Conservation (phyloP, 2,888 invertebrate species). For the Phyllotreta cruciferae region DNA sequence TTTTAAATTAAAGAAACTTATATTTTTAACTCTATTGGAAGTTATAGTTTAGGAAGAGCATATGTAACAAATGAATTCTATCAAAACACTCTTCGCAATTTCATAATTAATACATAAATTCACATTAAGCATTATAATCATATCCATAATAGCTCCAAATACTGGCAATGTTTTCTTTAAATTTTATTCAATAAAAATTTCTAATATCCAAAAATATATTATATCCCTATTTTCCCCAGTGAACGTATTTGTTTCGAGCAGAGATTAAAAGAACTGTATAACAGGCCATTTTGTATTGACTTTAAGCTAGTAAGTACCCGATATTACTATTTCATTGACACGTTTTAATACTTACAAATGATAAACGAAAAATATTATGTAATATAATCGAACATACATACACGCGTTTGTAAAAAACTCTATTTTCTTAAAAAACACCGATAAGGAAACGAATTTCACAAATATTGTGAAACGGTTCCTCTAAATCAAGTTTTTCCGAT, state of each 20-base stretch:
- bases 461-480: not conserved
- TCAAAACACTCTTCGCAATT: too few relatives aligned
- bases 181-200: conserved; percentile 15
- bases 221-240: conserved; percentile 3
- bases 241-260: conserved; percentile 11
- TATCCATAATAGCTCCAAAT: conserved; percentile 2
- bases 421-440: conserved; percentile 5
- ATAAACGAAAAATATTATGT: conserved; percentile 4
- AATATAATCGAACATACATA: not conserved
- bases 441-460: conserved; percentile 1
- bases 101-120: too few relatives aligned
- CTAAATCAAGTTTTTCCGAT: not conserved
- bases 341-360: conserved; percentile 7
- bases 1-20: conserved; percentile 15
- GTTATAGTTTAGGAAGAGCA: too few relatives aligned
- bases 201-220: conserved; percentile 11
- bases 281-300: conserved; percentile 22
- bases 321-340: conserved; percentile 20
- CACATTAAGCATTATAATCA: too few relatives aligned
- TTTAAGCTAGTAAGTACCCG: conserved; percentile 13
- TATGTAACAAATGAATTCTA: too few relatives aligned
- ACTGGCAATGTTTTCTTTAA: not conserved
- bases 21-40: too few relatives aligned
- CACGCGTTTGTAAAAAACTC: not conserved
- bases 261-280: conserved; percentile 10